phyloP scores from a whole-genome alignment of 2,113 vertebrate species.

The Synchiropus splendidus region DNA sequence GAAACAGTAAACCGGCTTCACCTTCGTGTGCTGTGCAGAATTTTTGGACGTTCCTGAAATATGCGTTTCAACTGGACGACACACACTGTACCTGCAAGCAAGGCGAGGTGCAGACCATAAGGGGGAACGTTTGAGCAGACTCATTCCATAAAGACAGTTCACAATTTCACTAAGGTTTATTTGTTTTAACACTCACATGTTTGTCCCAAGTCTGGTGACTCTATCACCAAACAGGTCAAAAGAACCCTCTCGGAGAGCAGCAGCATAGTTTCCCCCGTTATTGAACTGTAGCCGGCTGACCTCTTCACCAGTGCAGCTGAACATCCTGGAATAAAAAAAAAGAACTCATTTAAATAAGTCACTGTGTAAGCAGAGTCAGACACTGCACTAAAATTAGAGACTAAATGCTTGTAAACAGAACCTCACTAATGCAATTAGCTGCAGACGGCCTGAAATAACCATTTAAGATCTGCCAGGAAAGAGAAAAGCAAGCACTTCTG shows the following conservation, averaged over 20 bases:
- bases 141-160: too few relatives aligned
- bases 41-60: conserved; percentile 77
- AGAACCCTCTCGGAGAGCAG: conserved; percentile 80
- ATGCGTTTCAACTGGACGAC: conserved; percentile 85
- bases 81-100: conserved; percentile 80
- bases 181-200: conserved; percentile 92
- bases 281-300: conserved; percentile 72
- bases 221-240: conserved; percentile 91
- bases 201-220: conserved; percentile 89
- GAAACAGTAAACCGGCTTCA: conserved; percentile 26
- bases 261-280: conserved; percentile 75
- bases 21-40: conserved; percentile 75
- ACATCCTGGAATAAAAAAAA: conserved; percentile 65
- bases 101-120: too few relatives aligned
- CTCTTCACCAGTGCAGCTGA: conserved; percentile 79
- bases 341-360: not conserved
- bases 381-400: conserved; percentile 38
- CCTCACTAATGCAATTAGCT: conserved; percentile 50
- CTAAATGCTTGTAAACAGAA: conserved; percentile 12
- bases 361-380: too few relatives aligned
- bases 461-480: conserved; percentile 5
- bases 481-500: not conserved
- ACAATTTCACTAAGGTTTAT: too few relatives aligned
- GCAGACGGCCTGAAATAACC: conserved; percentile 3
- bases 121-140: too few relatives aligned